Base-by-base conservation (phyloP, 2,113 vertebrate species). In the Chaetodon trifascialis region DNA sequence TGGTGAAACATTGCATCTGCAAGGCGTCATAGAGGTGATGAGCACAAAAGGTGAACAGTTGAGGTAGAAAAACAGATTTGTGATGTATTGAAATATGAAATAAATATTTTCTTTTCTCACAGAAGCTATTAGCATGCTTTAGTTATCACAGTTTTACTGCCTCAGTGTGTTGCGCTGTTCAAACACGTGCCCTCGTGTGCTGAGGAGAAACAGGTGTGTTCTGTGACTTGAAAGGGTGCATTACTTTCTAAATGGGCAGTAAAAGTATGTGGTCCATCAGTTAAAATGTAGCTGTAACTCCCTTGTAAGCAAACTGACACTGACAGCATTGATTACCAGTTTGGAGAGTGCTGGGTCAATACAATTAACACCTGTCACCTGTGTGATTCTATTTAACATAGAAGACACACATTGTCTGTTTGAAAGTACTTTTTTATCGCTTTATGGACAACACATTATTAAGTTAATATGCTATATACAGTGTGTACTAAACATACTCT, bases 271-370 rank as follows among this genome's bases (percentile, higher is more conserved):
- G 8, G n/a, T 76, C 71, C 59, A 69, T 85, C 42, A 11, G 42
- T 56, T 36, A 42, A 56, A 81, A 81, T 67, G 34, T 36, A 68
- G 80, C 15, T 47, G 67, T 46, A 44, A 76, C 65, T 60, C 19
- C 65, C 44, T 12, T 30, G 17, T 19, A 10, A 49, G 40, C 12
- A 75, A 60, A 82, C 4, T 21, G 30, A 62, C 10, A 38, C 59
- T 80, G 86, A 87, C 79, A 72, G 66, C 59, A 88, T 73, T 88
- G 86, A 92, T 88, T 70, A 47, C 30, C 55, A 67, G 58, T 85
- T 86, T 40, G 67, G 46, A 63, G 49, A 58, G 36, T 46, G 79
- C 30, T 56, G 73, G 23, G 75, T 86, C 80, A 75, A 85, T 88
- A 75, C 25, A 40, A 66, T 91, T 86, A 88, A 89, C 76, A 81